phyloP scores from a whole-genome alignment of 2,113 vertebrate species.

The Accipiter virgatus region DNA sequence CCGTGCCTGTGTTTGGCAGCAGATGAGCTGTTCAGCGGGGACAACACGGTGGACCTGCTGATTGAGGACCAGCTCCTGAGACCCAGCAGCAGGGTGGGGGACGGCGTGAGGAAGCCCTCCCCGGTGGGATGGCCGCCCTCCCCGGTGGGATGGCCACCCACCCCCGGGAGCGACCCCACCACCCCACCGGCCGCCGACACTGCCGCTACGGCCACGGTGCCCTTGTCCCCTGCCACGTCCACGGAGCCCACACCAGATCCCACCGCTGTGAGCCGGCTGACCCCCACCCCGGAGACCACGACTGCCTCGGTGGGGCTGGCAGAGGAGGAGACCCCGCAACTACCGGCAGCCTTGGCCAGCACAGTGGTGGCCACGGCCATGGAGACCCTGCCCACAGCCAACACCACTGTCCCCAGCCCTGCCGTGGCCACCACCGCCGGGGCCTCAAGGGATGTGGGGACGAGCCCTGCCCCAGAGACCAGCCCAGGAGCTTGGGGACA shows the following conservation, averaged over 20 bases:
- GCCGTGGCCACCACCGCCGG: neutral
- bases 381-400: neutral
- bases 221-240: neutral
- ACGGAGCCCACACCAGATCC: neutral
- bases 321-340: neutral
- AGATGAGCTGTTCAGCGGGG: conserved; percentile 87
- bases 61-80: conserved; percentile 90
- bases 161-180: neutral
- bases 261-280: neutral
- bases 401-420: neutral
- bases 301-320: rapidly evolving
- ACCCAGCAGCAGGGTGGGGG: conserved; percentile 57
- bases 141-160: neutral
- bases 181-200: neutral
- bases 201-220: neutral
- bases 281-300: neutral
- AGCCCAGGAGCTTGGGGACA: neutral
- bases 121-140: neutral
- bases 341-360: neutral
- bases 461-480: neutral
- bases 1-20: conserved; percentile 70
- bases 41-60: conserved; percentile 80
- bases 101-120: conserved; percentile 15
- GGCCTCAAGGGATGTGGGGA: neutral
- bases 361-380: neutral